A percentile compares a stretch with the other conserved stretches of the same genome.
Conservation (phyloP, 1,140 invertebrate species). For the Acyrthosiphon pisum region DNA sequence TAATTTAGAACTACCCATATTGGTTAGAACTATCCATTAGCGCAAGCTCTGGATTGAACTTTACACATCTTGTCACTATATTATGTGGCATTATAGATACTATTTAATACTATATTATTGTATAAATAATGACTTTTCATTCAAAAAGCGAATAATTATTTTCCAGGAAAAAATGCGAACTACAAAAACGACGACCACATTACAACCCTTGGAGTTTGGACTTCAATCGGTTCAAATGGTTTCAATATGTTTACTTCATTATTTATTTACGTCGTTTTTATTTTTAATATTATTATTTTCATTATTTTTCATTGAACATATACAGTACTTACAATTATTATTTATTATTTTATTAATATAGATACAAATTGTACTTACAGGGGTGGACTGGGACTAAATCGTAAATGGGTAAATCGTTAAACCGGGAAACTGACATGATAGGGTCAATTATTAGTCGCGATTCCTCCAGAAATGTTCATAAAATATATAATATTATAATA, state of each 20-base stretch:
- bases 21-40: too few species aligned
- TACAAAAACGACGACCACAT: not conserved
- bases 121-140: not conserved
- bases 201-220: not conserved
- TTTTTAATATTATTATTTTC: not conserved
- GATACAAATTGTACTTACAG: not conserved
- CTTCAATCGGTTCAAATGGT: not conserved
- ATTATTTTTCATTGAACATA: not conserved
- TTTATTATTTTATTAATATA: too few species aligned
- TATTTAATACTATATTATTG: not conserved
- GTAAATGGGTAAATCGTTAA: not conserved
- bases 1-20: too few species aligned
- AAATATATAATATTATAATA: not conserved
- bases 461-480: not conserved
- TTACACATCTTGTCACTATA: not conserved
- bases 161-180: not conserved
- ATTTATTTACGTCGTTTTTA: not conserved
- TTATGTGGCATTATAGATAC: not conserved
- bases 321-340: not conserved
- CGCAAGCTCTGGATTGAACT: too few species aligned
- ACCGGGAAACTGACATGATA: not conserved
- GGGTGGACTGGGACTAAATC: not conserved
- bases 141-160: not conserved
- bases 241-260: not conserved
- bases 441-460: not conserved